These are phyloP conservation scores for Prosapia bicincta DNA, from an alignment of 2,888 invertebrate species.

Conservation along the genomic window DNA sequence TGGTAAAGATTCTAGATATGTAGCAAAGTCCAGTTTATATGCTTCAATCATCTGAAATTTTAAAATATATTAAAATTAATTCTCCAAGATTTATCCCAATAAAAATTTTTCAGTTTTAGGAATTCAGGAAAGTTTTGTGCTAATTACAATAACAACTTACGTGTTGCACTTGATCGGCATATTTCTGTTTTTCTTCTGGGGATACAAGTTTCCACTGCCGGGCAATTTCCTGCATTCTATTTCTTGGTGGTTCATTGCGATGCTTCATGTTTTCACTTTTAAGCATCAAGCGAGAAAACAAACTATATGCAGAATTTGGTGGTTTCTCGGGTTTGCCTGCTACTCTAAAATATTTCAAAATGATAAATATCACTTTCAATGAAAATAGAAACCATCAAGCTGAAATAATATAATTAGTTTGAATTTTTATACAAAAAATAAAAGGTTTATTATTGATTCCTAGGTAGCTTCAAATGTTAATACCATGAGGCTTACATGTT, in stretches of 20 bases:
- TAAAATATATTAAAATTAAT: no score
- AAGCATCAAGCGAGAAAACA: conserved; percentile 50
- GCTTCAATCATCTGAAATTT: conserved; percentile 45
- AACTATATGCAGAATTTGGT: conserved; percentile 52
- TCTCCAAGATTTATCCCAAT: no score
- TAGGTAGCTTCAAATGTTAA: no score
- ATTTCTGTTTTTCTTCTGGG: conserved; percentile 49
- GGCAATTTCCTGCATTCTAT: conserved; percentile 51
- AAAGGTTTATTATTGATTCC: no score
- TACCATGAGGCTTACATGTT: no score
- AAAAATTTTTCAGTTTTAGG: no score
- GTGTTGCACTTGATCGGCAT: conserved; percentile 46
- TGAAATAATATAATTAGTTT: no score
- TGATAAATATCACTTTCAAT: no score
- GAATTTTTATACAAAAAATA: no score
- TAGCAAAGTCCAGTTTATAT: conserved; percentile 50
- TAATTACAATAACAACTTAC: conserved; percentile 38
- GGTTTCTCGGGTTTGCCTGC: conserved; percentile 55
- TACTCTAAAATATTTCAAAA: conserved; percentile 38
- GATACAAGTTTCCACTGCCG: conserved; percentile 50
- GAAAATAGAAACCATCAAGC: no score
- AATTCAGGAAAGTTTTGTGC: no score
- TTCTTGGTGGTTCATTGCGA: conserved; percentile 47
- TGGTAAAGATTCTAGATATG: conserved; percentile 50
- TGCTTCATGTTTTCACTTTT: conserved; percentile 48